Evolutionary conservation across 2,888 invertebrate species (phyloP).

Genomic region (Acrobasis consociella): DNA sequence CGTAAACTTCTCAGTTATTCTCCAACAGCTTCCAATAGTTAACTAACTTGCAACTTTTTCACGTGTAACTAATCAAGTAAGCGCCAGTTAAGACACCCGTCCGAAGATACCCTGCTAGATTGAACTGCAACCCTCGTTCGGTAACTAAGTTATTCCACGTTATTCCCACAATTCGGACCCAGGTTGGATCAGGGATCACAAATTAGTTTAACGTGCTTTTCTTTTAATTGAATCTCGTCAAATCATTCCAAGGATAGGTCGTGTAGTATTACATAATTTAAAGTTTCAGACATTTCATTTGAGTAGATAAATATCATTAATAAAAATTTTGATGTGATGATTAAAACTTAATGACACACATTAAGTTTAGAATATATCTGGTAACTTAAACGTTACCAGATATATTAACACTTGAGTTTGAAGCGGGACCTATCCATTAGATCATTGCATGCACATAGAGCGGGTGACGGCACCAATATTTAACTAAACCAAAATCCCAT

Average conservation of each 20-base stretch:
- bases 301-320: too few relatives aligned
- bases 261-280: too few relatives aligned
- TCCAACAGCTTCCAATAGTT: background rate
- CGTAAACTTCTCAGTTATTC: slow-evolving; percentile 1
- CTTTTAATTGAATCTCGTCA: slow-evolving; percentile 20
- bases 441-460: too few relatives aligned
- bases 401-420: too few relatives aligned
- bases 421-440: too few relatives aligned
- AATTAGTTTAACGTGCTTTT: slow-evolving; percentile 18
- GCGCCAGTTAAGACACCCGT: background rate
- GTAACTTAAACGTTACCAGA: too few relatives aligned
- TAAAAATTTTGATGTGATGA: too few relatives aligned
- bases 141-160: slow-evolving; percentile 29
- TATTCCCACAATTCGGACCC: slow-evolving; percentile 22
- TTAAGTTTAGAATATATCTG: too few relatives aligned
- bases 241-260: too few relatives aligned
- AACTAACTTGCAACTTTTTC: slow-evolving; percentile 3
- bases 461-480: background rate
- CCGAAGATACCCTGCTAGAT: slow-evolving; percentile 28
- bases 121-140: slow-evolving; percentile 26
- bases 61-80: slow-evolving; percentile 15
- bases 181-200: slow-evolving; percentile 25
- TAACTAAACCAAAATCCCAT: background rate
- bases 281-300: too few relatives aligned
- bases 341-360: too few relatives aligned